Evolutionary conservation across 1,140 invertebrate genomes (phyloP).

Genomic region (Ceratosolen solmsi): DNA sequence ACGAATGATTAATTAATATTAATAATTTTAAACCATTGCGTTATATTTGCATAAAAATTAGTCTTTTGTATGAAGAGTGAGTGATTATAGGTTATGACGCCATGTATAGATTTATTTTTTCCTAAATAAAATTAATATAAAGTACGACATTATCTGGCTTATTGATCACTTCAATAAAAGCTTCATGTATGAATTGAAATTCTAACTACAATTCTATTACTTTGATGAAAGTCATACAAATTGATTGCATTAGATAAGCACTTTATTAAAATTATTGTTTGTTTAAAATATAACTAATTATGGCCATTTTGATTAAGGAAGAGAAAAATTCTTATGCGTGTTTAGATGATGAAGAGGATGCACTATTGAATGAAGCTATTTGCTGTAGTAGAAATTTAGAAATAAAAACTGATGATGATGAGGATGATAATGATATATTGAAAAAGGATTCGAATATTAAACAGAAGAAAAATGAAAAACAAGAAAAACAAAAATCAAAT

Average conservation of each 20-base stretch:
- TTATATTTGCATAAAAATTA: background rate
- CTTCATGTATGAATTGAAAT: background rate
- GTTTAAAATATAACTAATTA: background rate
- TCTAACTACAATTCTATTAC: background rate
- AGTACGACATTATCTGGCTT: background rate
- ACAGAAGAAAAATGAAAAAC: conserved; percentile 19
- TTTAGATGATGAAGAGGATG: conserved; percentile 58
- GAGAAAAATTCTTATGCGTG: conserved; percentile 15
- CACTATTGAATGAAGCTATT: conserved; percentile 59
- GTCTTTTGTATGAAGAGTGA: background rate
- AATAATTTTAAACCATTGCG: background rate
- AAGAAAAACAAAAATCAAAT: conserved; percentile 9
- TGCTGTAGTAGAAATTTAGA: conserved; percentile 51
- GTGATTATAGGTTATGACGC: conserved; percentile 35
- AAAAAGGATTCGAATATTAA: conserved; percentile 18
- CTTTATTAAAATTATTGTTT: background rate
- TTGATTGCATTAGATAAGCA: background rate
- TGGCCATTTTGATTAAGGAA: conserved; percentile 35
- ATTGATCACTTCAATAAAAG: background rate
- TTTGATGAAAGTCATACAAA: background rate
- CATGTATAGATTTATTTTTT: conserved; percentile 6
- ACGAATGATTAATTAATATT: background rate
- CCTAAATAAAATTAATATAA: background rate
- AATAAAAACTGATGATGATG: conserved; percentile 44
- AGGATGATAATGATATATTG: background rate